These are phyloP conservation scores for Nomada goodeniana DNA, from an alignment of 2,888 invertebrate species.

Conservation along the genomic window DNA sequence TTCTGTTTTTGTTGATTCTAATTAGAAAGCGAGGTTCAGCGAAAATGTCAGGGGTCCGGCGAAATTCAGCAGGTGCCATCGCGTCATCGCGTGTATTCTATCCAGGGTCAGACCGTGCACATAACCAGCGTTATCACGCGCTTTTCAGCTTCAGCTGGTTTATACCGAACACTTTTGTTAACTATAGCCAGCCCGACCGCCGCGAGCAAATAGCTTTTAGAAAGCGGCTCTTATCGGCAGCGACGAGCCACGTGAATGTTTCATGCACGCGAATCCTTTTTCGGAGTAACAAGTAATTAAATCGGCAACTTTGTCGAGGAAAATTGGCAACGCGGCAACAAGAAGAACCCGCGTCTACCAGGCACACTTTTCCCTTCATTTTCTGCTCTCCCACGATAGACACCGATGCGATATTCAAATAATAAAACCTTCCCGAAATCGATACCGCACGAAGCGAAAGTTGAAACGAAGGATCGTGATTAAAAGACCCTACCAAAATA, in stretches of 20 bases:
- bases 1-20: not conserved
- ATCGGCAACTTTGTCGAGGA: conserved; percentile 22
- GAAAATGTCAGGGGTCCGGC: not conserved
- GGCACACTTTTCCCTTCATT: not conserved
- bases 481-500: no score
- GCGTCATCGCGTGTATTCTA: conserved; percentile 11
- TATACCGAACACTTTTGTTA: not conserved
- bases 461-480: no score
- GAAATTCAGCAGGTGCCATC: not conserved
- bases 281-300: conserved; percentile 47
- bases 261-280: conserved; percentile 43
- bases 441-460: no score
- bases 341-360: not conserved
- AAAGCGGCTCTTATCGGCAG: conserved; percentile 32
- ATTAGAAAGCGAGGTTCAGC: not conserved
- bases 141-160: conserved; percentile 30
- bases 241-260: conserved; percentile 9
- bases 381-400: not conserved
- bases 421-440: no score
- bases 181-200: not conserved
- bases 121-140: conserved; percentile 29
- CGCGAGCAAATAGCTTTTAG: conserved; percentile 42
- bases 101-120: not conserved
- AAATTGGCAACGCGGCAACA: not conserved
- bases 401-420: no score